Conservation (phyloP, 2,113 vertebrate species). For the Cyanoramphus novaezelandiae region DNA sequence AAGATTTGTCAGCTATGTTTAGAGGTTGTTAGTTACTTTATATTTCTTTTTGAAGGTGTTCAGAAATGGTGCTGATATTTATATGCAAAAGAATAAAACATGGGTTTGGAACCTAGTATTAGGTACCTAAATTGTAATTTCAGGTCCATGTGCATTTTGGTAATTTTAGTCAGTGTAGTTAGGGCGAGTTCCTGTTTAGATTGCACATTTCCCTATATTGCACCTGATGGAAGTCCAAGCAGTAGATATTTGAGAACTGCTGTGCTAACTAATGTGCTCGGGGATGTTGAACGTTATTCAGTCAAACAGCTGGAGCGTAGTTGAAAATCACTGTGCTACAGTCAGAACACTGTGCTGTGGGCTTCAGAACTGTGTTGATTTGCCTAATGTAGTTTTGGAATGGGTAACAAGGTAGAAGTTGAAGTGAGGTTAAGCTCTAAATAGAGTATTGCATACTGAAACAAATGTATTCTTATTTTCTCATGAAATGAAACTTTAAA, state of each 20-base stretch:
- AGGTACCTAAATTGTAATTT: background rate
- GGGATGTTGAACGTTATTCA: background rate
- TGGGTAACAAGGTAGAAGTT: background rate
- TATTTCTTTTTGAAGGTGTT: background rate
- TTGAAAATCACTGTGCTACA: background rate
- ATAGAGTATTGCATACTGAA: background rate
- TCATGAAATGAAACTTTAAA: background rate
- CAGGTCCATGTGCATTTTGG: background rate
- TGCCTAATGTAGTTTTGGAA: background rate
- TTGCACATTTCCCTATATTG: fast-evolving
- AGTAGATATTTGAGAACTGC: background rate
- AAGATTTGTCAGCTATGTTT: background rate
- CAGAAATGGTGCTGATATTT: background rate
- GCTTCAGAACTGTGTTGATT: background rate
- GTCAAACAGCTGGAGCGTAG: background rate
- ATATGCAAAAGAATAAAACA: background rate
- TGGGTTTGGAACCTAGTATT: background rate
- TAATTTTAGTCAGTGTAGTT: background rate
- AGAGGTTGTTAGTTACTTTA: background rate
- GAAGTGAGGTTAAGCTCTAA: background rate
- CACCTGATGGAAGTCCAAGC: background rate
- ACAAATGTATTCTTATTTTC: background rate
- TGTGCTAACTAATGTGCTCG: background rate
- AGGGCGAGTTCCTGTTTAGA: background rate
- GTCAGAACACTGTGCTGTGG: background rate